A percentile compares a stretch with the other conserved stretches of the same genome.
These are phyloP conservation scores for Amblyraja radiata DNA, from an alignment of 2,797 vertebrate genomes.

Conservation along the genomic window DNA sequence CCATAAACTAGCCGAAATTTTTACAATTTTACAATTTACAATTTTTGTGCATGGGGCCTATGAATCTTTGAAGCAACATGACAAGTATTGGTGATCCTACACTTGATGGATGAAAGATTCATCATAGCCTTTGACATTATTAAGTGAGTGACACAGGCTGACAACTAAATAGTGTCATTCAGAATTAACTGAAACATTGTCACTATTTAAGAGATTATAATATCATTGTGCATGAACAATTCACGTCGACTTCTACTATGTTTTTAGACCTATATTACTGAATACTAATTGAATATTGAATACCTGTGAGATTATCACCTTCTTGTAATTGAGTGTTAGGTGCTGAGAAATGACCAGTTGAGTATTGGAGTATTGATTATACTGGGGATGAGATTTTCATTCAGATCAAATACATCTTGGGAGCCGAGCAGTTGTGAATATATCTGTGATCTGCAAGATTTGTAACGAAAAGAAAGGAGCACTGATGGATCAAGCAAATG, in stretches of 20 bases:
- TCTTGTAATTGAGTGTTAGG: neutral
- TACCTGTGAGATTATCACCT: neutral
- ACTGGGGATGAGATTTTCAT: neutral
- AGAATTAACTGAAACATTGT: slow-evolving; percentile 24
- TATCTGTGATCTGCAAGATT: neutral
- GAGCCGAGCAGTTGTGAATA: neutral
- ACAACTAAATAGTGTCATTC: slow-evolving; percentile 4
- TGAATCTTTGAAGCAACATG: neutral
- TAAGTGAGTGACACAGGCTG: slow-evolving; percentile 8
- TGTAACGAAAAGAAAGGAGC: neutral
- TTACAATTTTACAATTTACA: neutral
- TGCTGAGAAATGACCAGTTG: neutral
- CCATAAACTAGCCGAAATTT: too few relatives aligned
- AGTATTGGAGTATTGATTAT: neutral
- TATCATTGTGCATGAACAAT: slow-evolving; percentile 8
- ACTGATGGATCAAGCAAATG: neutral
- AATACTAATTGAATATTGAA: slow-evolving; percentile 25
- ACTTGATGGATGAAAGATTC: neutral
- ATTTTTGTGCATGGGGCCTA: neutral
- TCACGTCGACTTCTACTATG: neutral
- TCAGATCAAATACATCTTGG: neutral
- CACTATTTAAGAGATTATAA: slow-evolving; percentile 28
- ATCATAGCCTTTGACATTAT: neutral
- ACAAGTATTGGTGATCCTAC: neutral
- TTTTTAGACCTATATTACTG: neutral